A percentile compares a stretch with the other conserved stretches of the same genome.
Conservation (phyloP, 1,140 invertebrate species). For the Aleiodes sp. region DNA sequence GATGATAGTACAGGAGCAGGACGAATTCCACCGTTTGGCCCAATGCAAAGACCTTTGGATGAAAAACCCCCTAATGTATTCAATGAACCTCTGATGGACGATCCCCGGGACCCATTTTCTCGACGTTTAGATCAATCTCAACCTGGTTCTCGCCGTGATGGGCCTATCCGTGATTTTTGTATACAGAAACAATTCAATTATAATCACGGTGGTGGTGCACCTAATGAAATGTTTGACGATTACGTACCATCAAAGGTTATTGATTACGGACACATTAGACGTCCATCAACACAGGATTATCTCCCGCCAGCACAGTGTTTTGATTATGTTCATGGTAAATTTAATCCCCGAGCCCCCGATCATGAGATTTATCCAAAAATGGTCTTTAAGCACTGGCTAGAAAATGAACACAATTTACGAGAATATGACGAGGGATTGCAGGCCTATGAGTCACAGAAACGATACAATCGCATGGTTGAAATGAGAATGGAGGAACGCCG, state of each 20-base stretch:
- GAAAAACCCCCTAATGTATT: constrained; percentile 31
- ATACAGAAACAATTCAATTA: constrained; percentile 62
- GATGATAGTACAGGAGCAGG: not conserved
- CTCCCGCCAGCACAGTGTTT: constrained; percentile 51
- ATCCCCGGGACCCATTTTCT: constrained; percentile 2
- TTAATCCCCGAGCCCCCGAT: constrained; percentile 54
- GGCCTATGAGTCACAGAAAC: constrained; percentile 29
- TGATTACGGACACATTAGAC: constrained; percentile 74
- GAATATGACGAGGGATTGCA: constrained; percentile 52
- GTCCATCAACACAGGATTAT: constrained; percentile 41
- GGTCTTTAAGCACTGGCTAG: constrained; percentile 61
- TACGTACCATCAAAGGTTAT: constrained; percentile 69
- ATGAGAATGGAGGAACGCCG: constrained; percentile 40
- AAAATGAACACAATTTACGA: constrained; percentile 58
- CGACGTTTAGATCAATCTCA: constrained; percentile 17
- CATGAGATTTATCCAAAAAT: constrained; percentile 43
- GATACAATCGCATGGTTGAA: not conserved
- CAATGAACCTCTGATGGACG: constrained; percentile 21
- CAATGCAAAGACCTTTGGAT: constrained; percentile 14
- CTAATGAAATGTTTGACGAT: constrained; percentile 45
- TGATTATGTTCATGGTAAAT: constrained; percentile 59
- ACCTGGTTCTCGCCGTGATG: not conserved
- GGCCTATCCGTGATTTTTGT: constrained; percentile 49
- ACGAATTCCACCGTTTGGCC: constrained; percentile 11
- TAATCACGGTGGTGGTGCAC: constrained; percentile 53